Percentiles rank a stretch among this genome's conserved stretches.
Conservation (phyloP, 2,888 invertebrate genomes). For the Cerastis rubricosa region DNA sequence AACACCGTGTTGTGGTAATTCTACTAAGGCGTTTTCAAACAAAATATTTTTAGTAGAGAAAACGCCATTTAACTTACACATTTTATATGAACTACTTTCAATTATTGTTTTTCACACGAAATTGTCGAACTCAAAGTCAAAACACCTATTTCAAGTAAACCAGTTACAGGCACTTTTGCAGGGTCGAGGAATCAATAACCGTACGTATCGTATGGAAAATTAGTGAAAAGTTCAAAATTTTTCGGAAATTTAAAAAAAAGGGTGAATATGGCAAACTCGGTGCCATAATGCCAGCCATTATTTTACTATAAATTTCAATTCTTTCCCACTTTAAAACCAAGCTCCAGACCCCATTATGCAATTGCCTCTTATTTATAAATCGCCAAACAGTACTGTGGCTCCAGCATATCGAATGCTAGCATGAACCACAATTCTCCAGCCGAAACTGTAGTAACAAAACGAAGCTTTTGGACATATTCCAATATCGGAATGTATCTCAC, state of each 20-base stretch:
- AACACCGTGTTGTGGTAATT: too few species aligned
- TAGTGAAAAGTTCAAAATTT: neutral
- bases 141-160: neutral
- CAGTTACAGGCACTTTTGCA: neutral
- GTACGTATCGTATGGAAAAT: too few species aligned
- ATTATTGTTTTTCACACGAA: neutral
- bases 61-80: neutral
- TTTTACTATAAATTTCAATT: neutral
- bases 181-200: neutral
- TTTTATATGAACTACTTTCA: neutral
- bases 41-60: too few species aligned
- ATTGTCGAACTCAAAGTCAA: neutral
- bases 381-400: conserved; percentile 4
- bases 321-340: neutral
- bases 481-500: conserved; percentile 57
- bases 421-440: conserved; percentile 32
- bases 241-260: neutral
- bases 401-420: conserved; percentile 28
- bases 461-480: conserved; percentile 64
- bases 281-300: neutral
- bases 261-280: neutral
- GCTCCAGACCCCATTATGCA: neutral
- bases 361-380: conserved; percentile 30
- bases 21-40: too few species aligned
- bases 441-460: conserved; percentile 47